Conservation (phyloP, 2,888 invertebrate genomes). For the Isotomurus palustris region DNA sequence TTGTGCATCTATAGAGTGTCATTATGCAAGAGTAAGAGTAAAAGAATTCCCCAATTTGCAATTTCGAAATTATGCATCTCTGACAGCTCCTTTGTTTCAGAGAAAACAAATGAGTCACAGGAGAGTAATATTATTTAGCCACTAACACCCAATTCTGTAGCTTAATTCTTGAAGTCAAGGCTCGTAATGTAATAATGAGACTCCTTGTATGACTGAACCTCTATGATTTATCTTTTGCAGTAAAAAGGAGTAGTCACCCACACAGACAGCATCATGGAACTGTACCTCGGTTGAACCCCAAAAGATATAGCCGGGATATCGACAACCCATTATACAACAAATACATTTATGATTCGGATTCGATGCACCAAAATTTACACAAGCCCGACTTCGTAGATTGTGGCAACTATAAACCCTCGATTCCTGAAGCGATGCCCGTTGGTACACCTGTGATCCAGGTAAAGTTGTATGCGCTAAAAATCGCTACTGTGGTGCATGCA, state of each 20-base stretch:
- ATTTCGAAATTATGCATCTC: too few species aligned
- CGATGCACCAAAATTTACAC: constrained; percentile 51
- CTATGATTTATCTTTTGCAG: constrained; percentile 1
- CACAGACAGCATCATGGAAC: constrained; percentile 39
- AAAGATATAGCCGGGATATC: constrained; percentile 31
- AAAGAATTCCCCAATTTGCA: too few species aligned
- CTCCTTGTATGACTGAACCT: too few species aligned
- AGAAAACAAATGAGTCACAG: too few species aligned
- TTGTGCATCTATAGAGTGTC: too few species aligned
- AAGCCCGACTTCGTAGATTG: constrained; percentile 85
- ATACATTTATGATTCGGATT: constrained; percentile 21
- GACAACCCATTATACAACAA: constrained; percentile 26
- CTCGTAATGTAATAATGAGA: too few species aligned
- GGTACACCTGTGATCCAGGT: constrained; percentile 72
- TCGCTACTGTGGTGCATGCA: background rate
- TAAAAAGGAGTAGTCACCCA: constrained; percentile 26
- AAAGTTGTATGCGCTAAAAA: constrained; percentile 40
- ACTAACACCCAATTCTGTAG: too few species aligned
- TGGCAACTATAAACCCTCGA: constrained; percentile 70
- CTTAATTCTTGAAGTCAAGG: too few species aligned
- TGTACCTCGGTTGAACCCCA: constrained; percentile 28
- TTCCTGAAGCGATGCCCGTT: constrained; percentile 70
- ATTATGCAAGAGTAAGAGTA: too few species aligned
- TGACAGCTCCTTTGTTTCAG: too few species aligned
- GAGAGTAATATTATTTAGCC: too few species aligned